Base-by-base conservation (phyloP, 2,888 invertebrate genomes). In the Carcina quercana region DNA sequence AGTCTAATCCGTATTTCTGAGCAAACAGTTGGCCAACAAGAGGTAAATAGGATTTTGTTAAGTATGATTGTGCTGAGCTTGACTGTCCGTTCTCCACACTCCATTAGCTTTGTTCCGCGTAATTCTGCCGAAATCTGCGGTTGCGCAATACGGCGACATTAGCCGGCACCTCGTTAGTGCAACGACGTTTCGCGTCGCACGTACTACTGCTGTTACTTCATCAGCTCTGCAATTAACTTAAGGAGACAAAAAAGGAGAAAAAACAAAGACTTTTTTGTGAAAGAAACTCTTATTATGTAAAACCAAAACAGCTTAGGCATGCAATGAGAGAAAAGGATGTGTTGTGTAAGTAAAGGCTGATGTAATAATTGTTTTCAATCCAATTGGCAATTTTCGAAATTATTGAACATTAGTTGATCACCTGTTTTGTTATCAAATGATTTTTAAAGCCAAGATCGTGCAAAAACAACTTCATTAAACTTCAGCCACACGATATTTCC, bases 61-160 rank as follows among this genome's bases (percentile, higher is more conserved):
- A 31, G 31, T 25, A 21, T 33, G 35, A 35, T 33, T n/a, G 28
- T 25, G 25, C 38, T 32, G 40, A 39, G 44, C 40, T 47, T 40
- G 50, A 49, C 43, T 51, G 46, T 35, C 36, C 40, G 46, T 35
- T 37, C 40, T 38, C 53, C 60, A 67, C 68, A 69, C 60, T 67
- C 67, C 70, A 76, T 73, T 74, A 72, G 60, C 53, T 59, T 55
- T 52, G 66, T 64, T 63, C 59, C 64, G 66, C 65, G 69, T 68
- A 69, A 71, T 71, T 71, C 63, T 63, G 63, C 59, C 64, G 65
- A 74, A 76, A 76, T 63, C 50, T 38, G 42, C 50, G 48, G 47
- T 78, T 79, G 67, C 78, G 55, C 71, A n/a, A n/a, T 69, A 78
- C 40, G n/a, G 36, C 25, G 42, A 36, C 47, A 49, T 50, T 58